Evolutionary conservation across 2,797 vertebrate genomes (phyloP).

Genomic region (Triplophysa yarkandensis): DNA sequence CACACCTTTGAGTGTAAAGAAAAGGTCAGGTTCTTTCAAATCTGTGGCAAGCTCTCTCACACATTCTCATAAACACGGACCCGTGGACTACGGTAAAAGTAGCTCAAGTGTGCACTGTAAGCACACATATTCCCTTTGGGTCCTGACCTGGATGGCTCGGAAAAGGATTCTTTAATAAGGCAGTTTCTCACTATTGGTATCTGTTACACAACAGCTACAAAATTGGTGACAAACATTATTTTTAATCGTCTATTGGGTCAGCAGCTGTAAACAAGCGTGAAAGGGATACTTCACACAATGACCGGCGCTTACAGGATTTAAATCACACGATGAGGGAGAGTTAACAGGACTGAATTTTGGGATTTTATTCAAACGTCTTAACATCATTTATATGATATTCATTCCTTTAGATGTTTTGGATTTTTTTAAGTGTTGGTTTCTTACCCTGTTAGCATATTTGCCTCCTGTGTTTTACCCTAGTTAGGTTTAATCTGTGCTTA

Average conservation of each 20-base stretch:
- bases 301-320: too few species aligned
- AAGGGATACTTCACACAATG: background rate
- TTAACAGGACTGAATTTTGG: too few species aligned
- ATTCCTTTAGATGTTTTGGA: background rate
- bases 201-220: conserved; percentile 2
- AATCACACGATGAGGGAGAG: too few species aligned
- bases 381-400: background rate
- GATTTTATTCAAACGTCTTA: background rate
- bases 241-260: background rate
- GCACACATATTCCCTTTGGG: conserved; percentile 15
- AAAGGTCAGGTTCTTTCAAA: conserved; percentile 44
- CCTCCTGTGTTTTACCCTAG: background rate
- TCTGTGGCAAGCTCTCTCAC: conserved; percentile 1
- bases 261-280: background rate
- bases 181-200: background rate
- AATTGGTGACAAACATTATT: background rate
- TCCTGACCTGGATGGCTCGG: conserved; percentile 14
- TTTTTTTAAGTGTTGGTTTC: background rate
- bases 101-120: conserved; percentile 21
- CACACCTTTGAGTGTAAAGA: conserved; percentile 30
- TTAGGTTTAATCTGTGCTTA: background rate
- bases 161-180: conserved; percentile 8
- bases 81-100: conserved; percentile 1
- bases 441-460: background rate
- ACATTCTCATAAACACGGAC: background rate